phyloP scores from a whole-genome alignment of 2,113 vertebrate species.

The Onychostruthus taczanowskii region DNA sequence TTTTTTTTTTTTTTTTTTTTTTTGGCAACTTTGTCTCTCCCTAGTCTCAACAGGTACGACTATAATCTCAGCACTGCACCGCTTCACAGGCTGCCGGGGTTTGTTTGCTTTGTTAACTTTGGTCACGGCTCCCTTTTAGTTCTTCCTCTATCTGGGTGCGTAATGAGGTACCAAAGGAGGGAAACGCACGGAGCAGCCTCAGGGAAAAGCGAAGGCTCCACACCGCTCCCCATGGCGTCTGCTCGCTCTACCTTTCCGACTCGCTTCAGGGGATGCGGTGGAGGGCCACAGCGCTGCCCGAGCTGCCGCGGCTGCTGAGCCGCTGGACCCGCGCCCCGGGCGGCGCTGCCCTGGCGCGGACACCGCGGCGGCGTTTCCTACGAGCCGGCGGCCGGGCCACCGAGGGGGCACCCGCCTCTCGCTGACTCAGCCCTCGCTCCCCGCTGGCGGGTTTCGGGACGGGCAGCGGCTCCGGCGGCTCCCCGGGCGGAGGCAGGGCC shows the following conservation, averaged over 20 bases:
- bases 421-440: not conserved
- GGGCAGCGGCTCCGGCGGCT: not conserved
- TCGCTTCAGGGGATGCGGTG: rapidly evolving
- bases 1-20: not conserved
- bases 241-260: not conserved
- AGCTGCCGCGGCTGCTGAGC: not conserved
- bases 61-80: not conserved
- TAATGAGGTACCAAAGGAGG: not conserved
- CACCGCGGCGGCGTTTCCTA: not conserved
- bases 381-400: too few species aligned
- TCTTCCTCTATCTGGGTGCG: rapidly evolving
- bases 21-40: not conserved
- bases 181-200: rapidly evolving
- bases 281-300: rapidly evolving
- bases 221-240: not conserved
- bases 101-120: not conserved
- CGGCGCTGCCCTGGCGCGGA: not conserved
- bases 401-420: too few species aligned
- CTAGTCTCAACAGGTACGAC: not conserved
- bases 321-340: not conserved
- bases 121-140: not conserved
- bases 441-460: rapidly evolving
- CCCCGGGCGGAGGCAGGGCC: not conserved
- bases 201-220: not conserved
- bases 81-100: not conserved